Percentiles rank a stretch among this genome's conserved stretches.
Evolutionary conservation across 2,113 vertebrate genomes (phyloP).

Genomic region (Galeopterus variegatus): DNA sequence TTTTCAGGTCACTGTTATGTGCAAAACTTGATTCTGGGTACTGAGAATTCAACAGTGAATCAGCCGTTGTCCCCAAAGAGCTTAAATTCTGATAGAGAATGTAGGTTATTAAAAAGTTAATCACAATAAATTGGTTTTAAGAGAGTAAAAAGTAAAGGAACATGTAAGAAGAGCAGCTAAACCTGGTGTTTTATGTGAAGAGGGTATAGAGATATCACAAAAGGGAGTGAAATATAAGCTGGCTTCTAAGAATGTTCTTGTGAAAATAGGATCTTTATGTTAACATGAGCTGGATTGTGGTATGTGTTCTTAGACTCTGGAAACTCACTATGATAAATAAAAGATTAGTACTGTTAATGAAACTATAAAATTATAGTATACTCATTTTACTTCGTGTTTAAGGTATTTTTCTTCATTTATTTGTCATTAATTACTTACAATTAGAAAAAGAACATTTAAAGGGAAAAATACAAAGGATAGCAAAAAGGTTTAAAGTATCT

Average conservation of each 20-base stretch:
- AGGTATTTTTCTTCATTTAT: not conserved
- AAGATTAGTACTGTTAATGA: not conserved
- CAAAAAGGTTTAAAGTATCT: not conserved
- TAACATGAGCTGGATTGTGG: not conserved
- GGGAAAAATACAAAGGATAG: not conserved
- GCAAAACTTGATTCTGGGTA: not conserved
- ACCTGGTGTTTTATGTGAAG: not conserved
- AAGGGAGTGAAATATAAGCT: not conserved
- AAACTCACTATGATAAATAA: not conserved
- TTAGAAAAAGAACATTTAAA: not conserved
- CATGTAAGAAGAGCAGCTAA: not conserved
- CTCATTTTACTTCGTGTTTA: not conserved
- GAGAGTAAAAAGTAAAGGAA: not conserved
- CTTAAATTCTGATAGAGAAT: not conserved
- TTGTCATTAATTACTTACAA: not conserved
- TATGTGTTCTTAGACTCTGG: not conserved
- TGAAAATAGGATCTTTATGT: not conserved
- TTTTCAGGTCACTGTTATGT: not conserved
- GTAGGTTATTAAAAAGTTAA: not conserved
- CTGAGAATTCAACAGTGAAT: not conserved
- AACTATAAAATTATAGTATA: not conserved
- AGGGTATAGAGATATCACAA: not conserved
- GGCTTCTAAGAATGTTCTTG: not conserved
- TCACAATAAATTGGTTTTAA: not conserved
- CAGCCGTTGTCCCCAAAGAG: not conserved